A percentile compares a stretch with the other conserved stretches of the same genome.
Evolutionary conservation across 2,797 vertebrate genomes (phyloP).

Genomic region (Glossophaga mutica): DNA sequence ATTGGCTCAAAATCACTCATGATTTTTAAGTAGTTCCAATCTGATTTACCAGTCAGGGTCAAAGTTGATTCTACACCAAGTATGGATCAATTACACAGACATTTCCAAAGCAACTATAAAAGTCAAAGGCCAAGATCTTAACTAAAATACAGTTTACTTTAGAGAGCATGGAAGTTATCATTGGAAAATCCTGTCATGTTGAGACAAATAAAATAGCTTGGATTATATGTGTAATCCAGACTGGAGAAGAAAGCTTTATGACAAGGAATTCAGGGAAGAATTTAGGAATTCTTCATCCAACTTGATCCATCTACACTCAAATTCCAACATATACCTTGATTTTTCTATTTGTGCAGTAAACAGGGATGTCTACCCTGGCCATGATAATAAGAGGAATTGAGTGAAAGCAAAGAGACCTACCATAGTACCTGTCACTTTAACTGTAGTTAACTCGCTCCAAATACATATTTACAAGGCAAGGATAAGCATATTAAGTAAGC

Average conservation of each 20-base stretch:
- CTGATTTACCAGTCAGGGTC: background rate
- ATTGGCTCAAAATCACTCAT: slow-evolving; percentile 3
- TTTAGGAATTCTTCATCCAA: background rate
- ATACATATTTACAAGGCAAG: background rate
- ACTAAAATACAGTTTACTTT: background rate
- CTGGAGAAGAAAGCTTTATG: background rate
- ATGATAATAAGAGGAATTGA: background rate
- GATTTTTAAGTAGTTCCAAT: background rate
- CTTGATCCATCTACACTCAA: background rate
- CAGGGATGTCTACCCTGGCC: background rate
- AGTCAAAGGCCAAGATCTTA: slow-evolving; percentile 5
- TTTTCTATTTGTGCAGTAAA: background rate
- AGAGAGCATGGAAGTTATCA: background rate
- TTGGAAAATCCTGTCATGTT: background rate
- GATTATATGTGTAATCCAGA: background rate
- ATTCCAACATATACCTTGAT: background rate
- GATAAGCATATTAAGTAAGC: background rate
- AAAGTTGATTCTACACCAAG: background rate
- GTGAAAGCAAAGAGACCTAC: background rate
- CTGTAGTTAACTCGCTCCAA: background rate
- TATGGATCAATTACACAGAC: background rate
- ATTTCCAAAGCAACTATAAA: slow-evolving; percentile 2
- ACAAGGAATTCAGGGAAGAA: background rate
- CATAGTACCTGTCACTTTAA: background rate
- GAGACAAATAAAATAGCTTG: background rate